A percentile compares a stretch with the other conserved stretches of the same genome.
Evolutionary conservation across 2,888 invertebrate genomes (phyloP).

Genomic region (Patella pellucida): DNA sequence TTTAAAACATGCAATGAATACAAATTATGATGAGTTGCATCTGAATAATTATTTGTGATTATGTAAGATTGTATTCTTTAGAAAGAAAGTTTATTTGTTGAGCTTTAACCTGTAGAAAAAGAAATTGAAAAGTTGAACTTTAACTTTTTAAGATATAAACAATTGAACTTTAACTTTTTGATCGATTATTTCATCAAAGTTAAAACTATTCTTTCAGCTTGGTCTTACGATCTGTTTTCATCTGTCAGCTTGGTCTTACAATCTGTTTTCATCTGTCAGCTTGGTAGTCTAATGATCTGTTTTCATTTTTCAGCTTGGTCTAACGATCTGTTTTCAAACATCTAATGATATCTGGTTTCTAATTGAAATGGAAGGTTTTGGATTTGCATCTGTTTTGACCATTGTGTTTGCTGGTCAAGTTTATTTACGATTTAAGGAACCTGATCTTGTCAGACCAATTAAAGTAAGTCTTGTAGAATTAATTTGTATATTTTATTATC

Average conservation of each 20-base stretch:
- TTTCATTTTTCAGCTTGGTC: constrained; percentile 53
- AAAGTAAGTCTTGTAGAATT: constrained; percentile 68
- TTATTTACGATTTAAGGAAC: constrained; percentile 85
- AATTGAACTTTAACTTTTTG: too few relatives aligned
- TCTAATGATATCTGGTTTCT: constrained; percentile 62
- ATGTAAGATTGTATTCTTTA: too few relatives aligned
- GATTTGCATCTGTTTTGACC: constrained; percentile 59
- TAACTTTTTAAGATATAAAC: too few relatives aligned
- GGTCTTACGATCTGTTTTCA: constrained; percentile 49
- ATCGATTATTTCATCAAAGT: too few relatives aligned
- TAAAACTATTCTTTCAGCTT: constrained; percentile 44
- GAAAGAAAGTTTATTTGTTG: too few relatives aligned
- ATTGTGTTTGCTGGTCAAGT: constrained; percentile 64
- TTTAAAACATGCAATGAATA: too few relatives aligned
- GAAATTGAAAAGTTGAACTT: too few relatives aligned
- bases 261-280: constrained; percentile 54
- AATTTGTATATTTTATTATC: neutral
- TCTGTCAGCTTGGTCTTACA: constrained; percentile 47
- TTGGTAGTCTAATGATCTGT: constrained; percentile 44
- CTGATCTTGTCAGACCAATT: constrained; percentile 85
- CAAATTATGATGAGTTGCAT: too few relatives aligned
- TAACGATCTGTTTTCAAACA: constrained; percentile 51
- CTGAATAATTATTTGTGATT: too few relatives aligned
- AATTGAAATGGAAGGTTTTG: constrained; percentile 67
- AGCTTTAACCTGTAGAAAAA: too few relatives aligned